Conservation (phyloP, 2,113 vertebrate genomes). For the Onychostoma macrolepis region DNA sequence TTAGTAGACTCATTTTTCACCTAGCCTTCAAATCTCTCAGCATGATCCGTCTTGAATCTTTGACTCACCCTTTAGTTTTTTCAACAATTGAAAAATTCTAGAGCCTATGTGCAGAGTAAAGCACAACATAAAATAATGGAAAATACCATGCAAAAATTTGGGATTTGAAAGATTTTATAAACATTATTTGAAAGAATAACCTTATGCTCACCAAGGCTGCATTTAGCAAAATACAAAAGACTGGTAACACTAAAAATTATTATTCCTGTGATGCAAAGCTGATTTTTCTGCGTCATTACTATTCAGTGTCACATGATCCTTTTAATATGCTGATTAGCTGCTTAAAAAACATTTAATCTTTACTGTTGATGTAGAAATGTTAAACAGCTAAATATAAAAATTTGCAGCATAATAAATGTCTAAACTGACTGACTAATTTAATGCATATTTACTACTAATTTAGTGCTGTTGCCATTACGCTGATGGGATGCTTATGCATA, state of each 20-base stretch:
- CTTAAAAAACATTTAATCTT: not conserved
- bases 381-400: too few relatives aligned
- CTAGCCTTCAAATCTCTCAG: not conserved
- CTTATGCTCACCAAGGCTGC: not conserved
- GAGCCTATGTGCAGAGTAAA: not conserved
- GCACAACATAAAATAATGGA: not conserved
- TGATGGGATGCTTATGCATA: not conserved
- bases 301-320: not conserved
- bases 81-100: not conserved
- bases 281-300: not conserved
- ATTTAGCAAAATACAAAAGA: not conserved
- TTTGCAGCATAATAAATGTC: not conserved
- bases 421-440: not conserved
- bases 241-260: too few relatives aligned
- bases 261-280: not conserved
- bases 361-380: not conserved
- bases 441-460: too few relatives aligned
- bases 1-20: conserved; percentile 24
- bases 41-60: not conserved
- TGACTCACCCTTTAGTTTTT: not conserved
- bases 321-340: not conserved
- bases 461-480: not conserved
- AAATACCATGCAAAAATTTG: not conserved
- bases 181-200: not conserved
- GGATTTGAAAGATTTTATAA: not conserved